Conservation (phyloP, 2,113 vertebrate species). For the Hemichromis elongatus region DNA sequence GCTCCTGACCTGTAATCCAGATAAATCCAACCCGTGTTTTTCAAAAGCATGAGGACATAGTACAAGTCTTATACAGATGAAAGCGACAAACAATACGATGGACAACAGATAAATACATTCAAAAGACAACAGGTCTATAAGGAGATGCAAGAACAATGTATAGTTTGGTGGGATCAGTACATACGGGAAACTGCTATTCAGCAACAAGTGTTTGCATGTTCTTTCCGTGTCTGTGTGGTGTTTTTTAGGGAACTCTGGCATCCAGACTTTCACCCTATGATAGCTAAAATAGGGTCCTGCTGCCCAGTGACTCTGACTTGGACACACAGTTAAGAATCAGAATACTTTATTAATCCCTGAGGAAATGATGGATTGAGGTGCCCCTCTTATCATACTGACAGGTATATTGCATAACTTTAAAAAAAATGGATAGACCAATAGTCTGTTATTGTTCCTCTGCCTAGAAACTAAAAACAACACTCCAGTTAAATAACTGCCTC, state of each 20-base stretch:
- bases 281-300: too few relatives aligned
- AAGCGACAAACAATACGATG: neutral
- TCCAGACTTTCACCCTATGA: neutral
- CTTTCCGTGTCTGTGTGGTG: neutral
- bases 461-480: neutral
- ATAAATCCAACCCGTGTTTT: neutral
- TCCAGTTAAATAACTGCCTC: neutral
- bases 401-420: too few relatives aligned
- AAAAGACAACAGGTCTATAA: neutral
- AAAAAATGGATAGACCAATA: neutral
- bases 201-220: neutral
- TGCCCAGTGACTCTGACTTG: neutral
- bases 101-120: neutral
- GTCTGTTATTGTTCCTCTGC: neutral
- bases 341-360: too few relatives aligned
- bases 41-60: neutral
- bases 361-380: too few relatives aligned
- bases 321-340: neutral
- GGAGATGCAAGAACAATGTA: neutral
- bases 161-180: neutral
- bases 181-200: neutral
- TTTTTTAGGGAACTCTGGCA: neutral
- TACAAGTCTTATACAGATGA: neutral
- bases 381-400: too few relatives aligned
- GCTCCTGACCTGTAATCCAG: conserved; percentile 12